Percentiles rank a stretch among this genome's conserved stretches.
These are phyloP conservation scores for Chloebia gouldiae DNA, from an alignment of 2,113 vertebrate genomes.

Conservation along the genomic window DNA sequence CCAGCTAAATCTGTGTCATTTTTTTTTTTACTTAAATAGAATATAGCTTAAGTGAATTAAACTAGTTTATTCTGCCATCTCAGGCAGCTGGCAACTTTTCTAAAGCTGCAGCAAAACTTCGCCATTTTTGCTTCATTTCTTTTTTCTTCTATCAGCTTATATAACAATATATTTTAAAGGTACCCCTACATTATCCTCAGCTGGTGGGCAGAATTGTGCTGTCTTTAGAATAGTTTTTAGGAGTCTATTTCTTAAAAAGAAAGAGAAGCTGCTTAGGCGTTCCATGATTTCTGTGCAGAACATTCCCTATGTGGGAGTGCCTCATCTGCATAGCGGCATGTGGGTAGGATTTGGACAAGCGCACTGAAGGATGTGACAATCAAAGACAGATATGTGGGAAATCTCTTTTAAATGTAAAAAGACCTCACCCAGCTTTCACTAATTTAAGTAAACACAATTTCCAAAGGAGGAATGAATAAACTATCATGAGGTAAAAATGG, in stretches of 20 bases:
- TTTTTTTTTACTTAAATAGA: background rate
- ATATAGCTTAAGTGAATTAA: background rate
- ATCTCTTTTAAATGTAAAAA: slow-evolving; percentile 45
- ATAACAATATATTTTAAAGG: slow-evolving; percentile 18
- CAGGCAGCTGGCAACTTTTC: background rate
- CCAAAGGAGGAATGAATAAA: background rate
- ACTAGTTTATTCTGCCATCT: background rate
- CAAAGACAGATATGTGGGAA: slow-evolving; percentile 64
- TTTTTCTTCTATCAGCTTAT: background rate
- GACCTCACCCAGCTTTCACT: background rate
- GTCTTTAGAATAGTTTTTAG: slow-evolving; percentile 7
- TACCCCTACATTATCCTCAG: background rate
- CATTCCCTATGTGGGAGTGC: slow-evolving; percentile 64
- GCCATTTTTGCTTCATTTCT: background rate
- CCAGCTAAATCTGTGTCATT: background rate
- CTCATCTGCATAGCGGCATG: slow-evolving; percentile 55
- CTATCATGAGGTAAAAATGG: background rate
- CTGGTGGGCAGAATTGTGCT: slow-evolving; percentile 20
- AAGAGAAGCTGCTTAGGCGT: background rate
- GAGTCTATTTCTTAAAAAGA: slow-evolving; percentile 13
- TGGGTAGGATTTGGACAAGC: slow-evolving; percentile 66
- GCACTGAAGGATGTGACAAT: slow-evolving; percentile 51
- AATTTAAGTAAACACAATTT: slow-evolving; percentile 1
- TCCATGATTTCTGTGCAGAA: slow-evolving; percentile 60
- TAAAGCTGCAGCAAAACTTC: background rate